Conservation (phyloP, 1,140 invertebrate genomes). For the Drosophila repleta region DNA sequence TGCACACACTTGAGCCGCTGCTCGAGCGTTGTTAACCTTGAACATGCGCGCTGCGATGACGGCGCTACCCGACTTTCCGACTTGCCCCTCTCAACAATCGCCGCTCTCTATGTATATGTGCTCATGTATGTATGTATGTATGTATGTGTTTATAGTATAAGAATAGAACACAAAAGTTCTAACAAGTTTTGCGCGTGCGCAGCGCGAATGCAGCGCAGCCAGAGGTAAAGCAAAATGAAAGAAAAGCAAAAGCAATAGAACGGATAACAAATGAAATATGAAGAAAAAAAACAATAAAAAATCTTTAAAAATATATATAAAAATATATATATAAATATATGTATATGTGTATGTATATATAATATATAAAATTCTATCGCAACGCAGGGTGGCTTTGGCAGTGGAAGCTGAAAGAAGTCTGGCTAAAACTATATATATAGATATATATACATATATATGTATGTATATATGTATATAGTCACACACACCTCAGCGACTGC, state of each 20-base stretch:
- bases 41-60: constrained; percentile 39
- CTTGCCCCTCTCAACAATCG: neutral
- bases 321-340: neutral
- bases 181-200: constrained; percentile 68
- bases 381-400: constrained; percentile 37
- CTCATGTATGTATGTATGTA: neutral
- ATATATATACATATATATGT: neutral
- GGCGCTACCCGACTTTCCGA: constrained; percentile 29
- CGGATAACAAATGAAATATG: constrained; percentile 39
- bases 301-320: no score
- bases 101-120: no score
- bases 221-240: constrained; percentile 20
- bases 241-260: constrained; percentile 41
- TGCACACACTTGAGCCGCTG: constrained; percentile 33
- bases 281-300: constrained; percentile 30
- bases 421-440: neutral
- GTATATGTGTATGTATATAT: no score
- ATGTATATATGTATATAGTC: constrained; percentile 4
- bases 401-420: constrained; percentile 3
- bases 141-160: constrained; percentile 15
- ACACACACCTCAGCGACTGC: neutral
- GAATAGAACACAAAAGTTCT: constrained; percentile 55
- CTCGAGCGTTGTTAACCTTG: constrained; percentile 61
- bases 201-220: constrained; percentile 48
- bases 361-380: neutral